A percentile compares a stretch with the other conserved stretches of the same genome.
Evolutionary conservation across 2,797 vertebrate species (phyloP).

Genomic region (Platalea minor): DNA sequence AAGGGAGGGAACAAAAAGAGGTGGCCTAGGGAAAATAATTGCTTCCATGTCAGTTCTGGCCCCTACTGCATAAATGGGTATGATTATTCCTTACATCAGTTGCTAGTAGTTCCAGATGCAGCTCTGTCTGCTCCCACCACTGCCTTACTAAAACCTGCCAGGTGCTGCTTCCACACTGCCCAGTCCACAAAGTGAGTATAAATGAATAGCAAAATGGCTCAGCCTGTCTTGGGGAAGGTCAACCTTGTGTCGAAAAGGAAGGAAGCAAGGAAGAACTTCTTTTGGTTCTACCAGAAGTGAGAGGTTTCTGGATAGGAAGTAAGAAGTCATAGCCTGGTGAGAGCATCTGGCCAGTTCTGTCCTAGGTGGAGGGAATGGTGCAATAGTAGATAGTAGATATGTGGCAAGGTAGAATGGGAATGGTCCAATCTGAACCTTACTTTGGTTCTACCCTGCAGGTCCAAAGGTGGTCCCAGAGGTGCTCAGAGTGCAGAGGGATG

Average conservation of each 20-base stretch:
- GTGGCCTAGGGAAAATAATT: neutral
- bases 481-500: neutral
- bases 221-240: neutral
- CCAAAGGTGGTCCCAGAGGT: neutral
- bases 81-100: neutral
- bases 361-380: accelerated
- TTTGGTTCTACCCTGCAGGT: neutral
- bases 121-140: neutral
- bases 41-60: neutral
- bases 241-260: neutral
- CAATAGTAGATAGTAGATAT: neutral
- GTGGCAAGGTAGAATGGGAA: neutral
- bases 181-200: neutral
- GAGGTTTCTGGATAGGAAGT: neutral
- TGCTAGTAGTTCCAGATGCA: neutral
- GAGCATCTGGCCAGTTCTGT: neutral
- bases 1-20: neutral
- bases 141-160: neutral
- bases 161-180: neutral
- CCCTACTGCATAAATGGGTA: accelerated
- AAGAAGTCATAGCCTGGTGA: neutral
- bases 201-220: neutral
- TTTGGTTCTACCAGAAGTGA: neutral
- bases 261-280: neutral
- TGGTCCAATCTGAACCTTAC: accelerated